Evolutionary conservation across 2,888 invertebrate genomes (phyloP), one percentile per base, ranked within the genome.

Genomic region (Drosophila lacicola): DNA sequence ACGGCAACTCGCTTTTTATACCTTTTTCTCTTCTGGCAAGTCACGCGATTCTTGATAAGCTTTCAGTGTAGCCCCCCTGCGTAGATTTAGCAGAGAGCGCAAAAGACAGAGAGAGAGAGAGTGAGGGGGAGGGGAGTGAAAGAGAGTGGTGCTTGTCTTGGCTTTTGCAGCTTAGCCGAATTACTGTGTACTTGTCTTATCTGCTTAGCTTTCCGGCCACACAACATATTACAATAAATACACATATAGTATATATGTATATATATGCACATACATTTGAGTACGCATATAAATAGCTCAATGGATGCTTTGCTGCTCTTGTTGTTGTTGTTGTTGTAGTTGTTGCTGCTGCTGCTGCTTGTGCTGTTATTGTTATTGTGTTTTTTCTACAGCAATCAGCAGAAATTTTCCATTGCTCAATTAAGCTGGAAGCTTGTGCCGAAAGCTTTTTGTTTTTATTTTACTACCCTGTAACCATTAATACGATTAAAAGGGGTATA

Each of bases 391-490:
- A 41, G 41, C 64, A 73, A 72, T 74, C 79, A 70, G 68, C 25
- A 67, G 60, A 76, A 81, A 82, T 65, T 81, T 82, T 81, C 82
- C 82, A 82, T 65, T 77, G 66, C 62, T 79, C 66, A 78, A 70
- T 80, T 74, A 57, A 70, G 54, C 51, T 56, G 51, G 46, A 66
- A 65, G 73, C 65, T 55, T 56, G 44, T 14, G 49, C 13, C 17
- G 17, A 53, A 41, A 70, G 70, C 74, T 69, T 78, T 55, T 21
- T 45, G 19, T 14, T 36, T 50, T 4, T 39, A 4, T 34, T 14
- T 11, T 36, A 25, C 19, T 33, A 45, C 55, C 55, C 25, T 25
- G 9, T 21, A 25, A 9, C 14, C 13, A 45, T 14, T 11, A 1
- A 13, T 10, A 17, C 17, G 4, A 0, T 8, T 11, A 5, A 10